phyloP scores from a whole-genome alignment of 2,888 invertebrate genomes.

The Cryptocephalus moraei region DNA sequence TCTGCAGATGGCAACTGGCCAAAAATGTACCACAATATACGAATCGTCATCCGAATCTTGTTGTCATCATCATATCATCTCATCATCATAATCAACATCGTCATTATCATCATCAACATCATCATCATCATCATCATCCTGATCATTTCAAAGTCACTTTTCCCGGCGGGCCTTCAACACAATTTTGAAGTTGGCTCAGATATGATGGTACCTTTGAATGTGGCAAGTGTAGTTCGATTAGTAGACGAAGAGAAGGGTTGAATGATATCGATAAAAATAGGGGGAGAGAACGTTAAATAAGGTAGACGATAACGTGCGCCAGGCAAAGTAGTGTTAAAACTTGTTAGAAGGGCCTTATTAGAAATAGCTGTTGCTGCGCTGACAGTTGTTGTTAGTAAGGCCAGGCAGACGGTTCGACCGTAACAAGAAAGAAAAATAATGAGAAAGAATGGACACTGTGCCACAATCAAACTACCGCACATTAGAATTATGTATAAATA shows the following conservation, averaged over 20 bases:
- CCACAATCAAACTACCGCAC: conserved; percentile 22
- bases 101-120: background rate
- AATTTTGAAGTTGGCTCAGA: conserved; percentile 46
- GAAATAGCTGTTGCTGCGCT: conserved; percentile 5
- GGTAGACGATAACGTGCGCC: conserved; percentile 14
- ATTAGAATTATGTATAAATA: background rate
- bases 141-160: conserved; percentile 30
- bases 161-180: conserved; percentile 36
- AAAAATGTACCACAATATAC: background rate
- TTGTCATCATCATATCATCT: conserved; percentile 5
- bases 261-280: background rate
- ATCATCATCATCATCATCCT: too few species aligned
- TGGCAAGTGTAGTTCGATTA: conserved; percentile 37
- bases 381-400: conserved; percentile 11
- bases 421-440: too few species aligned
- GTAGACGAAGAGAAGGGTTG: background rate
- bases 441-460: conserved; percentile 16
- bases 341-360: conserved; percentile 4
- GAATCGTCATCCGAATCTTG: conserved; percentile 1
- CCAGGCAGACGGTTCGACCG: background rate
- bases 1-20: conserved; percentile 12
- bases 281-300: background rate
- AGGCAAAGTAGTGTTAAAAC: conserved; percentile 11
- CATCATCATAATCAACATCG: conserved; percentile 5
- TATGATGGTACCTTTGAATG: conserved; percentile 52